Percentiles rank a stretch among this genome's conserved stretches.
Evolutionary conservation across 2,797 vertebrate genomes (phyloP).

Genomic region (Micrastur ruficollis): DNA sequence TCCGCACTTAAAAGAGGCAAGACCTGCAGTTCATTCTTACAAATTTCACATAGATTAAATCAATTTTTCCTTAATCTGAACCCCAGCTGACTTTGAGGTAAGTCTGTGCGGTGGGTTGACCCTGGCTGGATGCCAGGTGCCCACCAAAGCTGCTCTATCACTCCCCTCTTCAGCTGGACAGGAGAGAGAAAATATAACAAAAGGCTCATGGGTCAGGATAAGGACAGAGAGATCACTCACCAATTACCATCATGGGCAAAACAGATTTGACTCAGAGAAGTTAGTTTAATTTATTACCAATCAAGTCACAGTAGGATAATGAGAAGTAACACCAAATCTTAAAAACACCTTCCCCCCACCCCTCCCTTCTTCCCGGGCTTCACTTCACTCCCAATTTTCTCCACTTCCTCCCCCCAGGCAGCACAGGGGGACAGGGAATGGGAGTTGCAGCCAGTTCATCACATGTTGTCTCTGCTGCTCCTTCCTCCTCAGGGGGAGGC

Average conservation of each 20-base stretch:
- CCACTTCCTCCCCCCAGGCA: neutral
- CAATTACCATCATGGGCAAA: neutral
- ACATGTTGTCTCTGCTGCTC: no score
- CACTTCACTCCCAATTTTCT: neutral
- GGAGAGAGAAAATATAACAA: fast-evolving
- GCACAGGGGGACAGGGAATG: neutral
- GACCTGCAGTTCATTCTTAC: neutral
- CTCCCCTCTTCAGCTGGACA: neutral
- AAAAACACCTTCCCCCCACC: neutral
- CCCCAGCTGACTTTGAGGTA: neutral
- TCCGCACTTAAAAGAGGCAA: neutral
- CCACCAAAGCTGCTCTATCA: neutral
- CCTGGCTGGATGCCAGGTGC: neutral
- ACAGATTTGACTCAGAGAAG: neutral
- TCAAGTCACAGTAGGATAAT: neutral
- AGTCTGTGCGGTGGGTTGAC: neutral
- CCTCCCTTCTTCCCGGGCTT: neutral
- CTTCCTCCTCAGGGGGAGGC: no score
- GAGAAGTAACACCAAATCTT: neutral
- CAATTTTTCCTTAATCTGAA: neutral
- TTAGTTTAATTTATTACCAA: neutral
- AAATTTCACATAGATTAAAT: neutral
- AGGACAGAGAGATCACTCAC: neutral
- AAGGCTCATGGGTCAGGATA: fast-evolving
- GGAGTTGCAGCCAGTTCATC: neutral